Evolutionary conservation across 2,888 invertebrate genomes (phyloP).

Genomic region (Parnassius glacialis): DNA sequence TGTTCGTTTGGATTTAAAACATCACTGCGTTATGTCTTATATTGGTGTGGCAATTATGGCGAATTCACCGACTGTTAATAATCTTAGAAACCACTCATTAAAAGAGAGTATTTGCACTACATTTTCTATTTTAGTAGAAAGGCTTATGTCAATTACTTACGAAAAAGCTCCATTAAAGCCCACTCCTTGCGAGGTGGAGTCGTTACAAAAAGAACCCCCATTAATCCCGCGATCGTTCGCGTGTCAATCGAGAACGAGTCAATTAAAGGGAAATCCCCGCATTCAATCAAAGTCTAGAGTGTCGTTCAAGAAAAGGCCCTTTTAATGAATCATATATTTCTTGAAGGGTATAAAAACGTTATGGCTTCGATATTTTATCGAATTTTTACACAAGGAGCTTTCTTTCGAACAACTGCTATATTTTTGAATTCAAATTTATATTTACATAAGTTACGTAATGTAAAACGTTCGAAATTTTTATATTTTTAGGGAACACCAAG

Average conservation of each 20-base stretch:
- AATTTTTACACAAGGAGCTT: not conserved
- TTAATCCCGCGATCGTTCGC: conserved; percentile 6
- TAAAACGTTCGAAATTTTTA: no score
- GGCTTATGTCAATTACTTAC: conserved; percentile 3
- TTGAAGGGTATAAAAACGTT: not conserved
- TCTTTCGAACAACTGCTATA: not conserved
- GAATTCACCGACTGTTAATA: no score
- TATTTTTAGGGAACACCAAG: no score
- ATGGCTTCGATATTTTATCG: not conserved
- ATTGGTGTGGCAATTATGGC: no score
- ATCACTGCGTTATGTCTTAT: no score
- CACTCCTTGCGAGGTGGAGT: not conserved
- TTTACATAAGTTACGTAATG: no score
- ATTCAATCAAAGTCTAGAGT: conserved; percentile 7
- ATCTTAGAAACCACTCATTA: no score
- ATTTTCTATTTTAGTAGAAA: not conserved
- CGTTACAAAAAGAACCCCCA: conserved; percentile 5
- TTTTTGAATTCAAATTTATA: not conserved
- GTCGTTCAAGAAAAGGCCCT: conserved; percentile 1
- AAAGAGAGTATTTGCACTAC: no score
- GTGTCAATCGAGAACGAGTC: conserved; percentile 13
- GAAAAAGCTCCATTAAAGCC: not conserved
- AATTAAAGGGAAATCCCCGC: conserved; percentile 12
- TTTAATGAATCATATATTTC: conserved; percentile 12
- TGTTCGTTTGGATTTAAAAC: no score